Evolutionary conservation across 2,888 invertebrate species (phyloP), one percentile per base, ranked within the genome.

Genomic region (Parnassius apollo): DNA sequence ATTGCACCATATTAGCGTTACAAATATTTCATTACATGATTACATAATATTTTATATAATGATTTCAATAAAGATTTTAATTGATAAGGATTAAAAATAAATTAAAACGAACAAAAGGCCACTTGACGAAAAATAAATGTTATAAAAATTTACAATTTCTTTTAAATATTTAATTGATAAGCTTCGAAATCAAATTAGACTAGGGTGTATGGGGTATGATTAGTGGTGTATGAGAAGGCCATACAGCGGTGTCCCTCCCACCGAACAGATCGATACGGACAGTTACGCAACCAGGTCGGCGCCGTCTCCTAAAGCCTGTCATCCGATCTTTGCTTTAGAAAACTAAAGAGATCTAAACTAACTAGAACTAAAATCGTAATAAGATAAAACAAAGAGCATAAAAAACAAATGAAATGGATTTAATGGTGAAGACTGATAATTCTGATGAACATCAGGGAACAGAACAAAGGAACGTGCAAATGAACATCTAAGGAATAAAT

Each of bases 201-300:
- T 57, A 67, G 69, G 62, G 71, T 67, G 63, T 69, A 70, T 68
- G 64, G 77, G 75, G 76, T 80, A 81, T 70, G 75, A 68, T 71
- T 57, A 71, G 73, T 73, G 74, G 73, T 75, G 80, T 77, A 76
- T 76, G 77, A 67, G 66, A 58, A 78, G 76, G 80, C 76, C 79
- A 78, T 73, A 75, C 74, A 76, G 75, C 76, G 71, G 76, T 82
- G 81, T 84, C 81, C 79, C 82, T 75, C 77, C 77, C 83, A 78
- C 77, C 78, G 83, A 83, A 81, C 82, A 80, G 88, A 91, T 91
- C 91, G 83, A 91, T 91, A 90, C 84, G 77, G 72, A 67, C 75
- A 81, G 91, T 91, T 91, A 91, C 91, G 91, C 91, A 91, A 91
- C 84, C 78, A 79, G 76, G 77, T 82, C 81, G 85, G 85, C 86